Evolutionary conservation across 2,888 invertebrate genomes (phyloP).

Genomic region (Agrochola litura): DNA sequence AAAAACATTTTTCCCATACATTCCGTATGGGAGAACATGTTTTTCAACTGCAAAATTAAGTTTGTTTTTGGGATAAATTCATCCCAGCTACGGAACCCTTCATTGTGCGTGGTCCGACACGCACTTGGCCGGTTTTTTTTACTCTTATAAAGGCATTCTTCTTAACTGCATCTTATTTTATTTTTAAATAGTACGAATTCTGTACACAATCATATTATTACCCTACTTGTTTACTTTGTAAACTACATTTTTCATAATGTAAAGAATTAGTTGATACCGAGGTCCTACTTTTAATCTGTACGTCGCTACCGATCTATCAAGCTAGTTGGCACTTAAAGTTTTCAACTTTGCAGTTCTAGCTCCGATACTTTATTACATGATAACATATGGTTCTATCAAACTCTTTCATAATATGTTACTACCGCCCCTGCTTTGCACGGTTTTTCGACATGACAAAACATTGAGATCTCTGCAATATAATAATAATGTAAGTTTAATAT

Average conservation of each 20-base stretch:
- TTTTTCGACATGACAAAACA: not conserved
- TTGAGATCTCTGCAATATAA: not conserved
- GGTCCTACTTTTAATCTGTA: not conserved
- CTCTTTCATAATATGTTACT: not conserved
- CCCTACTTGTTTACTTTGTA: not conserved
- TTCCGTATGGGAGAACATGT: too few species aligned
- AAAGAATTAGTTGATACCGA: not conserved
- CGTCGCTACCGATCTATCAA: slow-evolving; percentile 13
- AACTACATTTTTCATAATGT: not conserved
- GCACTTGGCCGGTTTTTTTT: too few species aligned
- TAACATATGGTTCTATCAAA: not conserved
- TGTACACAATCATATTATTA: not conserved
- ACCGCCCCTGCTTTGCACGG: not conserved
- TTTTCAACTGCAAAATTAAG: too few species aligned
- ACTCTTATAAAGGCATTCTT: too few species aligned
- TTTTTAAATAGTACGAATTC: not conserved
- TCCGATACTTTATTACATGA: slow-evolving; percentile 10
- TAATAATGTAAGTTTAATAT: not conserved
- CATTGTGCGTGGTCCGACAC: too few species aligned
- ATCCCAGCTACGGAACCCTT: too few species aligned
- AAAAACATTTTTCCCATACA: too few species aligned
- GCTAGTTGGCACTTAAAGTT: slow-evolving; percentile 2
- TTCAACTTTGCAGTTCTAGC: slow-evolving; percentile 2
- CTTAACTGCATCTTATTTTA: too few species aligned
- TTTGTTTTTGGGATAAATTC: too few species aligned